Evolutionary conservation across 2,797 vertebrate species (phyloP), one percentile per base, ranked within the genome.

Genomic region (Bradypus variegatus): DNA sequence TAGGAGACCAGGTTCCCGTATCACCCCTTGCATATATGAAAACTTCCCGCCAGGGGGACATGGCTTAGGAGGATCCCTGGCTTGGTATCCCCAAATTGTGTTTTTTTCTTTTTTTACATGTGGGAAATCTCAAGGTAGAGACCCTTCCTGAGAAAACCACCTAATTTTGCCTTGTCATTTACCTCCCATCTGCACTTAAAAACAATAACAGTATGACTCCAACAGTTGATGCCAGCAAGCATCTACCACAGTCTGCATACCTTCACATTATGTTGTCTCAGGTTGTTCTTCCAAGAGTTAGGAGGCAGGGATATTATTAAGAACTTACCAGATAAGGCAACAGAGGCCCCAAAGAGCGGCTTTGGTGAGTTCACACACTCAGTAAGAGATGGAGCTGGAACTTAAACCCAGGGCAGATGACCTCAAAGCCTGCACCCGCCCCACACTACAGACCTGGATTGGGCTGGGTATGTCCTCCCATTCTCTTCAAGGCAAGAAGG

Each of bases 241-340:
- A 0, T 10, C 53, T 41, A 7, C 10, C 4, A 2, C 5, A 1
- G 18, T 33, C 36, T 8, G 13, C 15, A 15, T 11, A 36, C 86
- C 64, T 64, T n/a, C 77, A 67, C 9, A 45, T 14, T 5, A 21
- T 8, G 29, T 6, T 38, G 72, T 82, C 10, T 53, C 70, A n/a
- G 4, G 3, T 29, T 29, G 23, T 38, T 33, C 67, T 70, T 78
- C 31, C 33, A 41, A 41, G 38, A 41, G 27, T 50, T 15, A 76
- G 75, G 79, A 55, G 2, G 14, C 38, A 53, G 50, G 6, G 38
- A 45, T 67, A 6, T 29, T 19, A 67, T 69, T 33, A 55, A 64
- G 64, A 19, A 82, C 65, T 73, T 91, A 60, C 80, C 33, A 82
- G 50, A 29, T 29, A 64, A 58, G 48, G 45, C 14, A 48, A 77